Evolutionary conservation across 2,113 vertebrate species (phyloP).

Genomic region (Hippocampus zosterae): DNA sequence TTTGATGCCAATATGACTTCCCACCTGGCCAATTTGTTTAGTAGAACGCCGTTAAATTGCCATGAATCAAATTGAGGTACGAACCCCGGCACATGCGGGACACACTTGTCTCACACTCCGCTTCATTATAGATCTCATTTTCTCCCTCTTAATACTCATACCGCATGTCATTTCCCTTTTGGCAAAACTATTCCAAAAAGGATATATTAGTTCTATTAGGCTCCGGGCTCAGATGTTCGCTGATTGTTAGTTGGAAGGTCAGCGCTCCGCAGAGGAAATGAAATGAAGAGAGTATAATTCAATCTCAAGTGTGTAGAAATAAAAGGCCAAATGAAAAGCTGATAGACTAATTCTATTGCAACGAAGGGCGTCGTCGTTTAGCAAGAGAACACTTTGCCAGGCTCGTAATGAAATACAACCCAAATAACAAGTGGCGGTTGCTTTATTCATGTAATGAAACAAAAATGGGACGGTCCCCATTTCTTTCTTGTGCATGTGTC

Average conservation of each 20-base stretch:
- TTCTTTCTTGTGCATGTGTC: background rate
- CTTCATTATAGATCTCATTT: constrained; percentile 60
- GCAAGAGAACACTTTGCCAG: constrained; percentile 32
- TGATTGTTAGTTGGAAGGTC: constrained; percentile 58
- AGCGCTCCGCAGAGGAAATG: constrained; percentile 41
- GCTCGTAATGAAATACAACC: constrained; percentile 36
- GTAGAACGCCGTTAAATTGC: constrained; percentile 32
- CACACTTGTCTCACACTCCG: constrained; percentile 36
- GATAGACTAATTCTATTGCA: constrained; percentile 45
- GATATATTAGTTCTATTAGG: constrained; percentile 45
- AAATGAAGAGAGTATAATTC: constrained; percentile 59
- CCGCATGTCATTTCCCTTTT: constrained; percentile 44
- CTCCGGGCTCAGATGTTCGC: constrained; percentile 43
- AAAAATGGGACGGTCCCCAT: background rate
- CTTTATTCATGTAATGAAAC: background rate
- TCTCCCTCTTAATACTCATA: constrained; percentile 37
- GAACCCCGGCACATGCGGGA: constrained; percentile 27
- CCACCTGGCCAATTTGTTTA: constrained; percentile 50
- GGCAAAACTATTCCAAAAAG: constrained; percentile 44
- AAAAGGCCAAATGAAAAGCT: constrained; percentile 37
- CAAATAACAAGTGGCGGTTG: background rate
- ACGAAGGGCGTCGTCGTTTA: constrained; percentile 38
- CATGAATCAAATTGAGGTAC: constrained; percentile 40
- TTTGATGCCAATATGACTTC: constrained; percentile 31
- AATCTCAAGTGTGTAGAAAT: constrained; percentile 51